Evolutionary conservation across 2,113 vertebrate species (phyloP).

Genomic region (Hoplias malabaricus): DNA sequence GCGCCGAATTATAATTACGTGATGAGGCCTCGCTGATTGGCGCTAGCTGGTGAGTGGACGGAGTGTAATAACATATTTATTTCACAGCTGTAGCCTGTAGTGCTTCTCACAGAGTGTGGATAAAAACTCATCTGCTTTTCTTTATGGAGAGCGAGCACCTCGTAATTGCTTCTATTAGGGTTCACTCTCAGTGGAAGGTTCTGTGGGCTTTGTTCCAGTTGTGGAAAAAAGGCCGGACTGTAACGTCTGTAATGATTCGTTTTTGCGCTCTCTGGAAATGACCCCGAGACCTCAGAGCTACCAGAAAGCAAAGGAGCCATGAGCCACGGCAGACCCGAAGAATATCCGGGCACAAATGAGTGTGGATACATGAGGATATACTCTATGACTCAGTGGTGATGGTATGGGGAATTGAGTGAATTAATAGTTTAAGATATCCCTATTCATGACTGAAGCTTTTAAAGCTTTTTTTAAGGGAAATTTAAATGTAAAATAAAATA

Average conservation of each 20-base stretch:
- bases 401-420: too few species aligned
- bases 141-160: background rate
- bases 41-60: background rate
- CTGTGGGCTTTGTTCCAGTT: background rate
- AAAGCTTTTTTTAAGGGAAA: too few species aligned
- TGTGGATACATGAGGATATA: too few species aligned
- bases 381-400: too few species aligned
- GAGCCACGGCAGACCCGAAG: background rate
- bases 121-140: background rate
- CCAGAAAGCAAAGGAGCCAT: background rate
- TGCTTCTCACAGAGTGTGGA: background rate
- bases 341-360: background rate
- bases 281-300: conserved; percentile 2
- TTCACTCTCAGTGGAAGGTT: background rate
- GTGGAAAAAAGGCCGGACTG: background rate
- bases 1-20: conserved; percentile 44
- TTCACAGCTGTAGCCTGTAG: background rate
- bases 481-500: too few species aligned
- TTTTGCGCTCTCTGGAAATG: conserved; percentile 1
- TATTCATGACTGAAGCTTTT: too few species aligned
- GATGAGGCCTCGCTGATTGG: conserved; percentile 32
- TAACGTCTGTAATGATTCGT: conserved; percentile 17
- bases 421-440: too few species aligned
- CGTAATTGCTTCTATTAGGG: conserved; percentile 18
- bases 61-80: conserved; percentile 13